Evolutionary conservation across 1,140 invertebrate genomes (phyloP).

Genomic region (Probaryconus sp.): DNA sequence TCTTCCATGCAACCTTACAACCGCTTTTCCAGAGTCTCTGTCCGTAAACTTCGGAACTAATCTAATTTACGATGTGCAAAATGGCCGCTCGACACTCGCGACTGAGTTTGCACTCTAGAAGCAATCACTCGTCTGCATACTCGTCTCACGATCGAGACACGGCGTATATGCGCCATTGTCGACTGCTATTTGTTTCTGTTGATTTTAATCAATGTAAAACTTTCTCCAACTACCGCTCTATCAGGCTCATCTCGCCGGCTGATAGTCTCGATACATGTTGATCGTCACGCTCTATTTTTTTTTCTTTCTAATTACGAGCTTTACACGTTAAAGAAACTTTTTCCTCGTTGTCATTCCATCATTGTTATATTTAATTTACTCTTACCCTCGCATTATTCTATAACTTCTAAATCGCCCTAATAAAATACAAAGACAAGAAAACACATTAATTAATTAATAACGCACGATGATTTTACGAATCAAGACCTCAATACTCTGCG

Average conservation of each 20-base stretch:
- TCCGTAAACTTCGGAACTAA: conserved; percentile 70
- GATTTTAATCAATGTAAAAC: conserved; percentile 54
- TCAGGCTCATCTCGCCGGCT: conserved; percentile 1
- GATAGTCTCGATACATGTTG: conserved; percentile 14
- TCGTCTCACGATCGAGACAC: conserved; percentile 51
- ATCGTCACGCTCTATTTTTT: background rate
- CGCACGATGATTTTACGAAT: too few relatives aligned
- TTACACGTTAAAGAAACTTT: too few relatives aligned
- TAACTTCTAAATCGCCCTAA: too few relatives aligned
- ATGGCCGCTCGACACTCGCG: conserved; percentile 61
- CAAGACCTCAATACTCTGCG: conserved; percentile 1
- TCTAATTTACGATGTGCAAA: conserved; percentile 72
- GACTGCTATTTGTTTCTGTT: conserved; percentile 53
- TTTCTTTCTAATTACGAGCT: background rate
- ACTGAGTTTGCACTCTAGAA: conserved; percentile 63
- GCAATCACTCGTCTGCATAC: conserved; percentile 64
- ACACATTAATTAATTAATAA: too few relatives aligned
- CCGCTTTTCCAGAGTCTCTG: conserved; percentile 62
- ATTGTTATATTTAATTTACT: too few relatives aligned
- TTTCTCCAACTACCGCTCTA: conserved; percentile 21
- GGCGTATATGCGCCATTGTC: conserved; percentile 54
- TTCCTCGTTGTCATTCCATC: background rate
- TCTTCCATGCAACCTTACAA: conserved; percentile 62
- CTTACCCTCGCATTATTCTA: too few relatives aligned
- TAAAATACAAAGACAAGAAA: too few relatives aligned